Evolutionary conservation across 2,888 invertebrate genomes (phyloP).

Genomic region (Bugula neritina): DNA sequence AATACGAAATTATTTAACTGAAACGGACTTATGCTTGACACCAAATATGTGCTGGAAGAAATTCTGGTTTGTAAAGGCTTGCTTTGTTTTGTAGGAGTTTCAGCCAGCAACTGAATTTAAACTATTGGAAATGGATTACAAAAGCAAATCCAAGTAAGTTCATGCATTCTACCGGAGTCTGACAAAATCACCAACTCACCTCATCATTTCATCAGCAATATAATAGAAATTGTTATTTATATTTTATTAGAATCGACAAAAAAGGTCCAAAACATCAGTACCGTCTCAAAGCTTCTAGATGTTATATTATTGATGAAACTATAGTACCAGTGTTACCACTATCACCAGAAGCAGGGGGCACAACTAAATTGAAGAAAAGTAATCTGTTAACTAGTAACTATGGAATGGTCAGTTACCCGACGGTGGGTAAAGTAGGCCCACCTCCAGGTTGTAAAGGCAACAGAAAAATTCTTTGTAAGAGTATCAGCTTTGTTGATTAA

Average conservation of each 20-base stretch:
- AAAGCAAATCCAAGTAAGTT: neutral
- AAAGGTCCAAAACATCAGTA: conserved; percentile 13
- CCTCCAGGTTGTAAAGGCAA: neutral
- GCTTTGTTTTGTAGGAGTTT: neutral
- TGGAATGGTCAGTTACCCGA: neutral
- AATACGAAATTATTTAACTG: neutral
- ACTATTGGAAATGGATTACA: neutral
- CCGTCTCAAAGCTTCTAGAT: neutral
- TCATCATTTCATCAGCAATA: too few relatives aligned
- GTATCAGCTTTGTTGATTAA: neutral
- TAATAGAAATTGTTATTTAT: too few relatives aligned
- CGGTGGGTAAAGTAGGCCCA: too few relatives aligned
- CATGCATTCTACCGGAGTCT: too few relatives aligned
- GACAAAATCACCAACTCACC: too few relatives aligned
- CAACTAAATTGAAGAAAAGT: neutral
- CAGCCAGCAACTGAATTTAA: neutral
- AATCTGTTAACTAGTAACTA: neutral
- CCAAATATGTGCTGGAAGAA: too few relatives aligned
- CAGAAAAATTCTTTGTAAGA: neutral
- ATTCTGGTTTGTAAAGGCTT: too few relatives aligned
- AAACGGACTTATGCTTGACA: too few relatives aligned
- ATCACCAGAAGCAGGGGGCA: too few relatives aligned
- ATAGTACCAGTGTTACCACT: neutral
- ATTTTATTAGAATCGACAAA: too few relatives aligned
- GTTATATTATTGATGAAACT: conserved; percentile 6